These are phyloP conservation scores for Myiozetetes cayanensis DNA, from an alignment of 2,113 vertebrate genomes.

Conservation along the genomic window DNA sequence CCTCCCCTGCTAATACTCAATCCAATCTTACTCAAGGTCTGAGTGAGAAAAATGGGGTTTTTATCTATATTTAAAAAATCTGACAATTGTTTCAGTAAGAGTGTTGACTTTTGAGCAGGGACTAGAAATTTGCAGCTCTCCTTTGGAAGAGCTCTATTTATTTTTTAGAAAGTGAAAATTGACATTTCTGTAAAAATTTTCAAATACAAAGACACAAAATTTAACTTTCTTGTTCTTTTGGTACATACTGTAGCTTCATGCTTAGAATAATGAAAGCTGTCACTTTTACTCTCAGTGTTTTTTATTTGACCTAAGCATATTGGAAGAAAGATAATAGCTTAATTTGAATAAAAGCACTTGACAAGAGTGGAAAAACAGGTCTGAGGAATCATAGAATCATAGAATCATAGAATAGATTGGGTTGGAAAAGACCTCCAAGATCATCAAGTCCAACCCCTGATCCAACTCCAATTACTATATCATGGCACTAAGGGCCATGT, in stretches of 20 bases:
- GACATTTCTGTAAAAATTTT: neutral
- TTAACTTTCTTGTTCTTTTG: neutral
- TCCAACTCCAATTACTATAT: no score
- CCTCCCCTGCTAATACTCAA: neutral
- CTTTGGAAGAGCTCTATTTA: neutral
- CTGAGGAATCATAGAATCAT: no score
- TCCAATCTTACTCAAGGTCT: neutral
- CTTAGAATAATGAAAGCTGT: neutral
- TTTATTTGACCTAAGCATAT: neutral
- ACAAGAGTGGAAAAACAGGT: neutral
- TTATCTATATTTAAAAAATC: neutral
- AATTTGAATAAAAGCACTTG: neutral
- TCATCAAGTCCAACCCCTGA: no score
- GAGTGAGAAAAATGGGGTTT: neutral
- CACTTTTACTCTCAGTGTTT: neutral
- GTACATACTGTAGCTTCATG: neutral
- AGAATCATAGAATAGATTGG: no score
- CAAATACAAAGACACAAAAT: neutral
- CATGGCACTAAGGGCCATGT: no score
- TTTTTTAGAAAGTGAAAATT: neutral
- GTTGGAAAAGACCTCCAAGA: no score
- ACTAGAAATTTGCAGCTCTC: neutral
- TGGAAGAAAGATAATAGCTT: neutral
- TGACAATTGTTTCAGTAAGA: neutral
- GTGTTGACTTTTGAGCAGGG: neutral